phyloP scores from a whole-genome alignment of 2,113 vertebrate species.

The Lampris incognitus region DNA sequence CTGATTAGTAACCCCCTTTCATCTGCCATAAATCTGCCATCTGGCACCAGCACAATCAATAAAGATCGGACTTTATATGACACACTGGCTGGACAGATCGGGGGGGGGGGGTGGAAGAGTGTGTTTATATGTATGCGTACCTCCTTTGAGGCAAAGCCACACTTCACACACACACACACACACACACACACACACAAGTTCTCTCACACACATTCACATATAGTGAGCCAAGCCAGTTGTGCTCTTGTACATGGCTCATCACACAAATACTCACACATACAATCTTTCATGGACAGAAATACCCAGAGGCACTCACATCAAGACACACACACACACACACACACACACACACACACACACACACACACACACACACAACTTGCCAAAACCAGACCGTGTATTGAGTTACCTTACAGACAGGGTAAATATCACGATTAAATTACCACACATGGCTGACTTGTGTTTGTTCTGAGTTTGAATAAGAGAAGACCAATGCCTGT shows the following conservation, averaged over 20 bases:
- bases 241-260: conserved; percentile 21
- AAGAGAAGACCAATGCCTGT: conserved; percentile 23
- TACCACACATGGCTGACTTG: conserved; percentile 44
- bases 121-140: too few species aligned
- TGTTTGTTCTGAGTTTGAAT: conserved; percentile 42
- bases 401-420: conserved; percentile 70
- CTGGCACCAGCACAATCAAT: conserved; percentile 80
- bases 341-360: conserved; percentile 1
- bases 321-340: conserved; percentile 24
- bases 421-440: conserved; percentile 66
- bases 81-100: conserved; percentile 73
- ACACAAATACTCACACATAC: conserved; percentile 23
- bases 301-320: neutral
- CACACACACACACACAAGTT: neutral
- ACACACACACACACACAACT: conserved; percentile 25
- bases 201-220: conserved; percentile 19
- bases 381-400: conserved; percentile 48
- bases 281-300: neutral
- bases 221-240: neutral
- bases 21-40: conserved; percentile 84
- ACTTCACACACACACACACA: conserved; percentile 21
- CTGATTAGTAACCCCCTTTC: conserved; percentile 81
- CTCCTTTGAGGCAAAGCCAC: conserved; percentile 25
- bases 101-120: neutral
- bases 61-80: conserved; percentile 80